These are phyloP conservation scores for Cirrhinus molitorella DNA, from an alignment of 2,797 vertebrate species.

Conservation along the genomic window DNA sequence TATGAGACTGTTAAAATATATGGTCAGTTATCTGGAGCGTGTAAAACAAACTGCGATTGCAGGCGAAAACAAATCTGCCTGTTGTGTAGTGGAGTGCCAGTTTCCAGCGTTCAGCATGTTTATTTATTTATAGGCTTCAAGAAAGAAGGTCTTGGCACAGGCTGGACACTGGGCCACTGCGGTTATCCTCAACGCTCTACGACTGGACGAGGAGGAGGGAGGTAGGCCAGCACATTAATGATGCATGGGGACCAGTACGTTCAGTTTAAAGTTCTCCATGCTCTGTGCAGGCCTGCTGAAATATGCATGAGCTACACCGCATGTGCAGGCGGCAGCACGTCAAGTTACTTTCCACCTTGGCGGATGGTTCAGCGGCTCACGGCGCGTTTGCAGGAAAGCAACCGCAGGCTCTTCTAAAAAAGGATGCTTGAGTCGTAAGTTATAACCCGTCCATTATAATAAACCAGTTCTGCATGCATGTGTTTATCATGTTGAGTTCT, in stretches of 20 bases:
- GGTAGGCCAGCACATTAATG: conserved; percentile 73
- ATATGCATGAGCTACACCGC: conserved; percentile 71
- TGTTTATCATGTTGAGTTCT: conserved; percentile 41
- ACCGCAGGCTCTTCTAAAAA: conserved; percentile 46
- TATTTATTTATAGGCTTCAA: conserved; percentile 78
- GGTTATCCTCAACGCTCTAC: conserved; percentile 66
- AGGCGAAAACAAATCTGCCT: conserved; percentile 75
- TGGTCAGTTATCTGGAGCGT: conserved; percentile 68
- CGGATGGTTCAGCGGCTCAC: conserved; percentile 47
- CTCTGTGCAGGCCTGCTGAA: conserved; percentile 69
- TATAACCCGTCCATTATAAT: conserved; percentile 48
- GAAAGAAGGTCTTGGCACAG: conserved; percentile 57
- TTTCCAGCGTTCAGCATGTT: conserved; percentile 69
- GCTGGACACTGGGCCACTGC: conserved; percentile 64
- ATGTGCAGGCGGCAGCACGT: conserved; percentile 52
- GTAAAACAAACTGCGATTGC: conserved; percentile 70
- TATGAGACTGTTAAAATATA: conserved; percentile 69
- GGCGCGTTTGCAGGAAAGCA: conserved; percentile 31
- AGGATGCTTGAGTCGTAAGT: conserved; percentile 65
- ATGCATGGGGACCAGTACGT: conserved; percentile 74
- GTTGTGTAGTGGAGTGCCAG: conserved; percentile 69
- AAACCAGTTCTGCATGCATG: conserved; percentile 42
- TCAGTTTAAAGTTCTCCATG: conserved; percentile 72
- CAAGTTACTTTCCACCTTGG: conserved; percentile 57
- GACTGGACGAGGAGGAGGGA: conserved; percentile 62